Evolutionary conservation across 2,113 vertebrate species (phyloP), one percentile per base, ranked within the genome.

Genomic region (Ariopsis seemanni): DNA sequence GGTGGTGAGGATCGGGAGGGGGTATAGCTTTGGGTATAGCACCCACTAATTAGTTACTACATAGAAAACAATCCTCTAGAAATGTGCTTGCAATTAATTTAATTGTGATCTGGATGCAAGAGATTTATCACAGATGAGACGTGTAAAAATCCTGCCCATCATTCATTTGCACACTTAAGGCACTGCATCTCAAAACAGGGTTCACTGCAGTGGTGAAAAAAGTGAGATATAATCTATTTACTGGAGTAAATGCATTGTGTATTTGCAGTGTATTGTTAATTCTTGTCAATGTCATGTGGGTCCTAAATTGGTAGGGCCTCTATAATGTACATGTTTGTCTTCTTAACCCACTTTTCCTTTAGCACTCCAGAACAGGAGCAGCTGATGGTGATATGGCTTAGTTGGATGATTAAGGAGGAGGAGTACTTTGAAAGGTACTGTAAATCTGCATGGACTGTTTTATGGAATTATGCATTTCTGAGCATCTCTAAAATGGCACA

Each of bases 391-490:
- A 97, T 98, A 93, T 99, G 98, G 98, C 95, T 99, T 25, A 99
- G 97, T 42, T 99, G 98, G 98, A 99, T 99, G 98, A 99, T 99
- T 93, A 99, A 99, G 92, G 98, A 99, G 90, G 98, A 99, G 92
- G 98, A 98, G 77, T 99, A 99, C 93, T 99, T 99, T 93, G 98
- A 99, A 91, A 99, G 98, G 98, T 99, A 93, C 87, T 30, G 25
- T 57, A 62, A 65, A 53, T 57, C 8, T 34, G 34, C 34, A 34
- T 34, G 34, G 34, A 34, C 34, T 34, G 34, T 34, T 34, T 34
- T 34, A 34, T 34, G 34, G 34, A 34, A 34, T 34, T 34, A 34
- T 34, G 34, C 34, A 34, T 34, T 34, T 34, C 34, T 34, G 2
- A 34, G 34, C 34, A 34, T 34, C 34, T 34, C 34, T 34, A 34